Base-by-base conservation (phyloP, 2,113 vertebrate genomes). In the Holacanthus passer region DNA sequence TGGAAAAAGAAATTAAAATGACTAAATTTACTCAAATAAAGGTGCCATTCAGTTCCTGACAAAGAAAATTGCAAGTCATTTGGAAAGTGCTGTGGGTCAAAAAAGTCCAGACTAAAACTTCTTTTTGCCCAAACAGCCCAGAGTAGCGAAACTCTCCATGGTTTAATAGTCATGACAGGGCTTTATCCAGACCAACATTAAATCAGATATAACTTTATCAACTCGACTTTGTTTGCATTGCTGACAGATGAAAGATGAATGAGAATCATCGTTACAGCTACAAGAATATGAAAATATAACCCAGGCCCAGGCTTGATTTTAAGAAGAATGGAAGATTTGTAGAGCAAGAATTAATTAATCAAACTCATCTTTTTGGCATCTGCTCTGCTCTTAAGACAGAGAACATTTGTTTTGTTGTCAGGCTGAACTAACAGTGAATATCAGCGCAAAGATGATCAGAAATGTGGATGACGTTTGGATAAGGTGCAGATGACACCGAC, bases 1-100 rank as follows among this genome's bases (percentile, higher is more conserved):
- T 78, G 67, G 78, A 85, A 83, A 88, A 85, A 76, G 13, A 71
- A 79, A 77, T 62, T 20, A 66, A 79, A 88, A 79, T 67, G 7
- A 72, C 58, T 47, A 64, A 41, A 77, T 79, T 78, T 47, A 56
- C 55, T 63, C 22, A 72, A 84, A 86, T 87, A 84, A 90, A 80
- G 76, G 53, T 66, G 48, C 68, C 77, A 83, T 84, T 86, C 73
- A 79, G 35, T 79, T 75, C 20, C 56, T 50, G 58, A 88, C 67
- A 84, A 83, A 89, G 78, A 82, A 67, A 89, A 66, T 53, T 20
- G 77, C 50, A 52, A 73, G 62, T 47, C 20, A 75, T 70, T 69
- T 53, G 58, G 59, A 67, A 67, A 62, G 37, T 72, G 4, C 69
- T 64, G 29, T 39, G 24, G 22, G 60, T 75, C 19, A 77, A 56